Evolutionary conservation across 1,140 invertebrate species (phyloP).

Genomic region (Anastrepha ludens): DNA sequence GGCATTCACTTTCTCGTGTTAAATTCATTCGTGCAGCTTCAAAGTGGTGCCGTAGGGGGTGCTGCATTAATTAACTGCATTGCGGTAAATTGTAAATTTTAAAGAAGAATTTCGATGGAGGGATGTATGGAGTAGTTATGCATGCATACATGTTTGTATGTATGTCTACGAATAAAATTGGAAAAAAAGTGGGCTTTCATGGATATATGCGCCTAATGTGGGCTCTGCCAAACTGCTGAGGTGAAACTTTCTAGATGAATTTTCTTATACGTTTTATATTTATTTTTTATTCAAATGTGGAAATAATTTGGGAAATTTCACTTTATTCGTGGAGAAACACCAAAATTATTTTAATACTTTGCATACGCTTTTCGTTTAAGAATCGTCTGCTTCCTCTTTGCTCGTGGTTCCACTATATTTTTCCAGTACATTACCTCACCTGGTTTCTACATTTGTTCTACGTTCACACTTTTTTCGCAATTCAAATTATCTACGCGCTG

Average conservation of each 20-base stretch:
- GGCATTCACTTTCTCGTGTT: not conserved
- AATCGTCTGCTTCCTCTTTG: too few species aligned
- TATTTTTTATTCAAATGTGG: too few species aligned
- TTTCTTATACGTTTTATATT: too few species aligned
- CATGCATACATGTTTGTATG: not conserved
- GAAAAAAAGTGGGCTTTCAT: too few species aligned
- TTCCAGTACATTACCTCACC: not conserved
- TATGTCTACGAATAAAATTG: not conserved
- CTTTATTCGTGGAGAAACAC: too few species aligned
- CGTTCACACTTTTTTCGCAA: not conserved
- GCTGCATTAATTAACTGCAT: constrained; percentile 35
- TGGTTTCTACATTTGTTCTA: not conserved
- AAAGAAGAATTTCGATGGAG: not conserved
- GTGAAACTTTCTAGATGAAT: too few species aligned
- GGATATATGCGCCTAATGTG: too few species aligned
- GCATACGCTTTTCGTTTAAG: too few species aligned
- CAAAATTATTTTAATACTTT: too few species aligned
- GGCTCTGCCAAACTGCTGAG: too few species aligned
- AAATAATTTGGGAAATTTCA: too few species aligned
- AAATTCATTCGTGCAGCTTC: not conserved
- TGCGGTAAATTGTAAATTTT: constrained; percentile 28
- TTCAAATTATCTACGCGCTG: constrained; percentile 14
- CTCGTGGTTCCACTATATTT: not conserved
- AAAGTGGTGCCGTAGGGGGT: constrained; percentile 37
- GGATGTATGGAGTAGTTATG: not conserved